A percentile compares a stretch with the other conserved stretches of the same genome.
Evolutionary conservation across 1,140 invertebrate genomes (phyloP).

Genomic region (Anoplophora glabripennis): DNA sequence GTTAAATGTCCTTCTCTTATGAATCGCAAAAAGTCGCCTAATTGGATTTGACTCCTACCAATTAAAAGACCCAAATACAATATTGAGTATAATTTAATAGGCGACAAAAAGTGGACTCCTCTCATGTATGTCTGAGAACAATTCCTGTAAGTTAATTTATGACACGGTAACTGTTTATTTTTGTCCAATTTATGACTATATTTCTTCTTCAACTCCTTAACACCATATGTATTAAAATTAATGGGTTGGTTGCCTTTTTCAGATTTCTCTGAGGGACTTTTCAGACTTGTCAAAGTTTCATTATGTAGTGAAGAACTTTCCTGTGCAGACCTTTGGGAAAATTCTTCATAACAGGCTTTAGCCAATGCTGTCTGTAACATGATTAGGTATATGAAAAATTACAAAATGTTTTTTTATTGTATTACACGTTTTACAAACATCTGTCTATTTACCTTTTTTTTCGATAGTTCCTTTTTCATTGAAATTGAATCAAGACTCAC

Average conservation of each 20-base stretch:
- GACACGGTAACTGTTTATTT: conserved; percentile 36
- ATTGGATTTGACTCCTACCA: conserved; percentile 55
- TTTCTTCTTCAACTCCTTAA: conserved; percentile 36
- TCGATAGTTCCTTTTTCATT: conserved; percentile 39
- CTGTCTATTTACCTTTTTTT: conserved; percentile 34
- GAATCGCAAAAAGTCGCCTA: conserved; percentile 59
- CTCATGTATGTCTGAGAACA: conserved; percentile 40
- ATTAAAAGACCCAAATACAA: conserved; percentile 57
- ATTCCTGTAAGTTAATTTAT: conserved; percentile 40
- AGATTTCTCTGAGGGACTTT: conserved; percentile 37
- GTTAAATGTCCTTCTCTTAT: conserved; percentile 60
- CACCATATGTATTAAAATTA: conserved; percentile 47
- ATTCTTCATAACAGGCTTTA: conserved; percentile 47
- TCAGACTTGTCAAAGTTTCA: conserved; percentile 47
- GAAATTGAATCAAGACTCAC: conserved; percentile 16
- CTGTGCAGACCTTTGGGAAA: conserved; percentile 41
- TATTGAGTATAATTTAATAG: conserved; percentile 53
- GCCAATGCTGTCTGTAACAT: conserved; percentile 13
- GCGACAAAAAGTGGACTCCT: conserved; percentile 48
- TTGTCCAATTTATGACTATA: conserved; percentile 41
- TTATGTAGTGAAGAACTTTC: conserved; percentile 41
- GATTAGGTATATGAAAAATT: neutral
- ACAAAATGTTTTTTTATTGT: neutral
- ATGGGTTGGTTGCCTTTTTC: conserved; percentile 32
- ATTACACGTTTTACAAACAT: neutral